Percentiles rank a stretch among this genome's conserved stretches.
Conservation (phyloP, 2,888 invertebrate species). For the Odontocolon sp. region DNA sequence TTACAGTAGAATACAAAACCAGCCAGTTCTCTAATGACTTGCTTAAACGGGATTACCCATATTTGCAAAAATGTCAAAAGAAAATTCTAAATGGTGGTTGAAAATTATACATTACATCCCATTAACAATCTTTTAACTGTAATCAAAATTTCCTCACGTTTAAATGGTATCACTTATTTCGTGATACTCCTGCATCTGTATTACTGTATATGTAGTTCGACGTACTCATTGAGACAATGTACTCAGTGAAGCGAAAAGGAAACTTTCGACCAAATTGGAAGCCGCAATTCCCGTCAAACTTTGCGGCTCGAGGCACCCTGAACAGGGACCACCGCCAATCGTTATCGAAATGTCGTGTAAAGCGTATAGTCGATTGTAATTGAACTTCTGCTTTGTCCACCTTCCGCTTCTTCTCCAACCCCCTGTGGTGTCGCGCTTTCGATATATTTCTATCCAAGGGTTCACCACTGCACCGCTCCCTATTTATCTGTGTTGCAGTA, state of each 20-base stretch:
- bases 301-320: conserved; percentile 22
- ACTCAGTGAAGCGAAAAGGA: conserved; percentile 45
- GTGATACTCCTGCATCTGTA: conserved; percentile 7
- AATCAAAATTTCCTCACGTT: no score
- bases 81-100: conserved; percentile 4
- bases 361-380: conserved; percentile 42
- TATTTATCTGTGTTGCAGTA: conserved; percentile 14
- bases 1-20: conserved; percentile 16
- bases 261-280: conserved; percentile 57
- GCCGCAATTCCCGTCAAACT: conserved; percentile 59
- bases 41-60: conserved; percentile 28
- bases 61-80: conserved; percentile 8
- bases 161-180: no score
- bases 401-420: conserved; percentile 2
- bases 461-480: not conserved
- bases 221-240: conserved; percentile 37
- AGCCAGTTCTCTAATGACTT: conserved; percentile 31
- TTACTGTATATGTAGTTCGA: conserved; percentile 10
- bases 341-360: conserved; percentile 54
- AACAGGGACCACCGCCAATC: conserved; percentile 15
- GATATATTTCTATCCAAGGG: not conserved
- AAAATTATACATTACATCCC: no score
- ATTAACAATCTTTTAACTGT: no score
- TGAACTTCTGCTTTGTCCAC: conserved; percentile 21
- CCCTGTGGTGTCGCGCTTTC: not conserved